Base-by-base conservation (phyloP, 1,140 invertebrate species). In the Physella acuta region DNA sequence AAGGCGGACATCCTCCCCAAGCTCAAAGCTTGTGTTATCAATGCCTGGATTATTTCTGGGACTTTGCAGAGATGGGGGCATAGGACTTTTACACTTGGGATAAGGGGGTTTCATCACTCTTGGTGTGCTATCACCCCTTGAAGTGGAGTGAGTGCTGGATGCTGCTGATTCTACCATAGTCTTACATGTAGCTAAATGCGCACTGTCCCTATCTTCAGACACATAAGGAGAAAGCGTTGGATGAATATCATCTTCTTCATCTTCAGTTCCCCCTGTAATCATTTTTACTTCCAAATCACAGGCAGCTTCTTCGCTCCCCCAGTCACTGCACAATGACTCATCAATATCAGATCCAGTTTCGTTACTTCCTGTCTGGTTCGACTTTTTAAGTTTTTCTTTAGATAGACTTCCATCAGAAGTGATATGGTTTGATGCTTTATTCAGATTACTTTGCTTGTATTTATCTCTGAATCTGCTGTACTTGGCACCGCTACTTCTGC, bases 211-310 rank as follows among this genome's bases (percentile, higher is more conserved):
- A 16, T 74, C 72, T 28, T 71, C 70, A 34, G 75, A 75, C 26
- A 66, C 65, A 66, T 68, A 73, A 34, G 71, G 65, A 52, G 60
- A 67, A 30, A 77, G 44, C 33, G 75, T 77, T 14, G 75, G 75
- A 49, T 61, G 66, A 5, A 77, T 71, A 52, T 74, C 71, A 39
- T 78, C 76, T 39, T 80, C 78, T 16, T 77, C 76, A 16, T 80
- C 79, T 26, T 75, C 75, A 39, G 73, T 72, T 31, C 75, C 77
- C 16, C 79, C 79, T 0, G 77, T 80, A 39, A 80, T 80, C 52
- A 74, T 75, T 33, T 77, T 76, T 30, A 80, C 79, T 56, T 80
- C 79, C 55, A 75, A 72, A 61, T 80, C 79, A 72, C 79, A 80
- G 3, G 74, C 79, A 37, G 73, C 76, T 51, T 80, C 79, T 53